These are phyloP conservation scores for Picus viridis DNA, from an alignment of 2,797 vertebrate species.

Conservation along the genomic window DNA sequence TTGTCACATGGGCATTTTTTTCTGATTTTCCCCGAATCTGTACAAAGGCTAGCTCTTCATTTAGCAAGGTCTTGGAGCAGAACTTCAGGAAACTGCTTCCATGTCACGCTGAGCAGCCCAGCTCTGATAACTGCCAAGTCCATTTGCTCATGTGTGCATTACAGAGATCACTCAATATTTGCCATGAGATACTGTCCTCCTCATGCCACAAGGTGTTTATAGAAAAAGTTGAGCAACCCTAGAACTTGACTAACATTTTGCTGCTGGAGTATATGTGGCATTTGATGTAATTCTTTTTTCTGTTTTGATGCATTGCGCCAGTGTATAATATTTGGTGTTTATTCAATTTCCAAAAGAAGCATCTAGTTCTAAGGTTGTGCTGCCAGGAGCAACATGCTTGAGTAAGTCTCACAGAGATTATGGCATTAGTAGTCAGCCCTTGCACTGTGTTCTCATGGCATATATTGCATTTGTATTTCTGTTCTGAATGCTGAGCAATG, in stretches of 20 bases:
- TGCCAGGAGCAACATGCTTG: neutral
- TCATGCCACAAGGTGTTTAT: neutral
- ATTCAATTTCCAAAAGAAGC: constrained; percentile 26
- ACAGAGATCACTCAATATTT: rapidly evolving
- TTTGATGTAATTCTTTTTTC: neutral
- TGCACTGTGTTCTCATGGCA: neutral
- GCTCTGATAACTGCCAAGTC: neutral
- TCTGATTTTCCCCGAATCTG: neutral
- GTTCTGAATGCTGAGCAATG: neutral
- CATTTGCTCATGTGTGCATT: rapidly evolving
- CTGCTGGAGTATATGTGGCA: neutral
- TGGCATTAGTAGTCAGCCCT: neutral
- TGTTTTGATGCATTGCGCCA: constrained; percentile 13
- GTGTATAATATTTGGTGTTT: neutral
- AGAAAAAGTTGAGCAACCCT: neutral
- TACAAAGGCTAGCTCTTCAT: neutral
- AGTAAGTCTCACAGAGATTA: neutral
- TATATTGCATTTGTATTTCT: neutral
- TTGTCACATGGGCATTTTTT: rapidly evolving
- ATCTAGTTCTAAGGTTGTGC: constrained; percentile 16
- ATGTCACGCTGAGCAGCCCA: neutral
- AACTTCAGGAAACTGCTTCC: neutral
- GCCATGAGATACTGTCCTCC: neutral
- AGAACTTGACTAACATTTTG: neutral
- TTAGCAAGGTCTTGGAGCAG: neutral